Conservation (phyloP, 2,797 vertebrate genomes). For the Zenarchopterus dispar region DNA sequence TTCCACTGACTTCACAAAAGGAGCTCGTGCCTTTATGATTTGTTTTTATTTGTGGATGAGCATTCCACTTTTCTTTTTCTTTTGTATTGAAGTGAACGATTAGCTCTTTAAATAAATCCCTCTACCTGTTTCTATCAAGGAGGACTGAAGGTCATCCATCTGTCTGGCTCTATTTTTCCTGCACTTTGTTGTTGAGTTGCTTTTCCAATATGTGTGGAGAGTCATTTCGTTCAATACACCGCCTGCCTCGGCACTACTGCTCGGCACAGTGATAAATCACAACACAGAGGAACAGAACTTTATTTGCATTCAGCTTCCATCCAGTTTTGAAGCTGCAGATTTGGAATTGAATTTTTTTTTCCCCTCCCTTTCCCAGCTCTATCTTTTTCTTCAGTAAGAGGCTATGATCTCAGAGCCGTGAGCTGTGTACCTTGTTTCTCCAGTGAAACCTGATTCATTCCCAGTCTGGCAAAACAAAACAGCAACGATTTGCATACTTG, state of each 20-base stretch:
- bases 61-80: conserved; percentile 47
- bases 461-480: conserved; percentile 52
- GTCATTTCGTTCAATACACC: conserved; percentile 77
- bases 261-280: conserved; percentile 81
- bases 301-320: conserved; percentile 83
- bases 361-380: conserved; percentile 35
- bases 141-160: conserved; percentile 81
- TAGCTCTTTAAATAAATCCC: conserved; percentile 77
- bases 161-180: conserved; percentile 73
- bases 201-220: conserved; percentile 79
- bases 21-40: conserved; percentile 16
- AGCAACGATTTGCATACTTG: conserved; percentile 55
- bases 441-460: conserved; percentile 53
- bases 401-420: conserved; percentile 67
- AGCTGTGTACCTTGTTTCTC: conserved; percentile 61
- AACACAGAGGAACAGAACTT: conserved; percentile 77
- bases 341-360: conserved; percentile 77
- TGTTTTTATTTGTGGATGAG: conserved; percentile 40
- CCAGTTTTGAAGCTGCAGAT: conserved; percentile 77
- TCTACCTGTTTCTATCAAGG: conserved; percentile 71
- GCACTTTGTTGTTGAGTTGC: conserved; percentile 76
- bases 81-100: conserved; percentile 71
- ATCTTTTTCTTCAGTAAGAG: conserved; percentile 62
- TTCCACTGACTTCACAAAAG: conserved; percentile 53
- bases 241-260: conserved; percentile 68